Conservation (phyloP, 2,888 invertebrate species). For the Agonum fuliginosum region DNA sequence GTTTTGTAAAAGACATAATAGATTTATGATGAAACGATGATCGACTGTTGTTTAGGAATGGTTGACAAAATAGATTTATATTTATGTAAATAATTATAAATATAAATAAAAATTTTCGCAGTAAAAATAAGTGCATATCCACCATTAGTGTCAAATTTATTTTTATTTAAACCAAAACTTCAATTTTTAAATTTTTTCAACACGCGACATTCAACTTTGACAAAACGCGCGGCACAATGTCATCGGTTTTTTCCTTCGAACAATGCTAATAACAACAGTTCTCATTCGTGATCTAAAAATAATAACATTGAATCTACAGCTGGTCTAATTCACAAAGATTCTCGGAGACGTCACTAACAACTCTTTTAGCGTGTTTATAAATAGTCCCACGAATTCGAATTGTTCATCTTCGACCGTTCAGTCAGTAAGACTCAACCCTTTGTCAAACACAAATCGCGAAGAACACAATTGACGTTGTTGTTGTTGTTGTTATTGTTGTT, state of each 20-base stretch:
- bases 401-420: conserved; percentile 36
- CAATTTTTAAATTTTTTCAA: not conserved
- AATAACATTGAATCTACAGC: conserved; percentile 26
- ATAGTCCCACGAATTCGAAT: conserved; percentile 34
- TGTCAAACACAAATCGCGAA: not conserved
- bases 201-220: not conserved
- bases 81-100: too few relatives aligned
- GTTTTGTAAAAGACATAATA: too few relatives aligned
- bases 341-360: conserved; percentile 38
- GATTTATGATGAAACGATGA: too few relatives aligned
- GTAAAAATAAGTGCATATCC: too few relatives aligned
- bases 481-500: not conserved
- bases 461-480: not conserved
- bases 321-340: conserved; percentile 44
- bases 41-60: too few relatives aligned
- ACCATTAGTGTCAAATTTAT: too few relatives aligned
- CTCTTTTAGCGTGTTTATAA: conserved; percentile 49
- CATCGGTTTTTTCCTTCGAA: conserved; percentile 27
- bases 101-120: too few relatives aligned
- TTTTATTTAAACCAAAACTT: too few relatives aligned
- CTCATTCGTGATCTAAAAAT: conserved; percentile 38
- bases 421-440: conserved; percentile 27
- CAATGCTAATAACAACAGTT: conserved; percentile 18
- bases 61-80: too few relatives aligned
- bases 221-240: conserved; percentile 25